phyloP scores from a whole-genome alignment of 2,113 vertebrate genomes.

The Indri indri region DNA sequence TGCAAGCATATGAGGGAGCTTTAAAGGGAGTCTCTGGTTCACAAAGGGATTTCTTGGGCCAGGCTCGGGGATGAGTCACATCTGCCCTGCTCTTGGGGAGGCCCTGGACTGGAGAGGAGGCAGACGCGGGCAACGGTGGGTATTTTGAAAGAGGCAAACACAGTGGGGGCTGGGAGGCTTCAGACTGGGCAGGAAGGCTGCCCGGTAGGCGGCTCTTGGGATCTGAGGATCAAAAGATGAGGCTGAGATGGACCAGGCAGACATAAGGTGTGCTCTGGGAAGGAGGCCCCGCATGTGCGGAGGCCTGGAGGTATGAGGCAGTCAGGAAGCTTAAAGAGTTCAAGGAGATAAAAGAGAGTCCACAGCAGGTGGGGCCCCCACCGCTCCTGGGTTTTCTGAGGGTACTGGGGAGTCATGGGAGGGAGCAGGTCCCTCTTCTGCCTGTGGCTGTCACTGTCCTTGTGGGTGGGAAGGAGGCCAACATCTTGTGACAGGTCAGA shows the following conservation, averaged over 20 bases:
- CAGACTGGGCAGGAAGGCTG: neutral
- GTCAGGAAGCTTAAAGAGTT: neutral
- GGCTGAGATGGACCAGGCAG: neutral
- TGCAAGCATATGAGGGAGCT: neutral
- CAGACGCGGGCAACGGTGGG: rapidly evolving
- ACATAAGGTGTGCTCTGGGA: neutral
- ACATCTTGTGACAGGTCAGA: neutral
- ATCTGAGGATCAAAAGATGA: neutral
- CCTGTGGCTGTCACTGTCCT: neutral
- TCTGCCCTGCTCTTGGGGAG: neutral
- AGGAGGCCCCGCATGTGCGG: neutral
- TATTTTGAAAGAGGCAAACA: neutral
- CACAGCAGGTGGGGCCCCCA: neutral
- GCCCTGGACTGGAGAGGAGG: neutral
- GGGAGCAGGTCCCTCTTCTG: too few species aligned
- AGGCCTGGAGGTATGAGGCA: neutral
- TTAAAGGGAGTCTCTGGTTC: neutral
- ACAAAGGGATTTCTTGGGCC: neutral
- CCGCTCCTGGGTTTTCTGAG: neutral
- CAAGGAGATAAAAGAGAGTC: too few species aligned
- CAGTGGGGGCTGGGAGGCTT: neutral
- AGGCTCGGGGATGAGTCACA: neutral
- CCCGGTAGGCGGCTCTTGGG: neutral
- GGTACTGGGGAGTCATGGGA: neutral
- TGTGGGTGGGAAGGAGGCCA: too few species aligned